A percentile compares a stretch with the other conserved stretches of the same genome.
These are phyloP conservation scores for Helicolenus hilgendorfi DNA, from an alignment of 2,797 vertebrate species.

Conservation along the genomic window DNA sequence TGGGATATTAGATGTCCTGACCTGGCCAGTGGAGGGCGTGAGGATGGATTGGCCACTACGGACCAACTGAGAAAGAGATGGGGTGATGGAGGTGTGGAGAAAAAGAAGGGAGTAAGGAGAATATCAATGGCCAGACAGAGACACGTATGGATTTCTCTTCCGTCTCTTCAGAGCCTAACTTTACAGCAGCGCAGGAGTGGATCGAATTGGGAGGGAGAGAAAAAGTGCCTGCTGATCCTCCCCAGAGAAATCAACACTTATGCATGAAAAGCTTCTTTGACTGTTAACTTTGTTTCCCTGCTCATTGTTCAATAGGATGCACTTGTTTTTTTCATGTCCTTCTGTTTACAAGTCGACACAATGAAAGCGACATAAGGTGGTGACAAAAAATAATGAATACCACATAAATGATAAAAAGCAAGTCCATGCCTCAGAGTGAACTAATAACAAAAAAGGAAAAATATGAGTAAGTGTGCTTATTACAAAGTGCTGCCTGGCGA, in stretches of 20 bases:
- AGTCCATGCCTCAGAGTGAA: constrained; percentile 62
- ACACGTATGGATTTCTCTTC: constrained; percentile 90
- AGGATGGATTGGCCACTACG: constrained; percentile 90
- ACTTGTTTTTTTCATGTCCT: constrained; percentile 63
- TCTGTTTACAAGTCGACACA: constrained; percentile 76
- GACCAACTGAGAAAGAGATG: constrained; percentile 82
- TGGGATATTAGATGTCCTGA: constrained; percentile 90
- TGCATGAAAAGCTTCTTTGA: constrained; percentile 88
- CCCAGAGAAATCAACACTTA: constrained; percentile 88
- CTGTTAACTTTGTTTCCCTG: constrained; percentile 87
- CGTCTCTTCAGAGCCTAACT: constrained; percentile 86
- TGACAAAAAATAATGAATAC: constrained; percentile 81
- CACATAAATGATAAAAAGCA: constrained; percentile 69
- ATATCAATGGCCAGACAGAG: constrained; percentile 90
- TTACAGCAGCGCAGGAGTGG: constrained; percentile 83
- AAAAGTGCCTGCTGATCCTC: constrained; percentile 87
- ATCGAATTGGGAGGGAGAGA: constrained; percentile 83
- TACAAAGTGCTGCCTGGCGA: constrained; percentile 77
- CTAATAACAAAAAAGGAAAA: constrained; percentile 81
- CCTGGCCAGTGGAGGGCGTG: constrained; percentile 87
- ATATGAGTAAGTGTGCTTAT: constrained; percentile 83
- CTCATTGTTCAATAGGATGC: constrained; percentile 80
- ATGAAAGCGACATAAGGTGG: constrained; percentile 75
- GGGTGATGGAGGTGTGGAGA: constrained; percentile 81
- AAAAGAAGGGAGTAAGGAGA: constrained; percentile 86